These are phyloP conservation scores for Cyanoliseus patagonus DNA, from an alignment of 2,113 vertebrate genomes.

Conservation along the genomic window DNA sequence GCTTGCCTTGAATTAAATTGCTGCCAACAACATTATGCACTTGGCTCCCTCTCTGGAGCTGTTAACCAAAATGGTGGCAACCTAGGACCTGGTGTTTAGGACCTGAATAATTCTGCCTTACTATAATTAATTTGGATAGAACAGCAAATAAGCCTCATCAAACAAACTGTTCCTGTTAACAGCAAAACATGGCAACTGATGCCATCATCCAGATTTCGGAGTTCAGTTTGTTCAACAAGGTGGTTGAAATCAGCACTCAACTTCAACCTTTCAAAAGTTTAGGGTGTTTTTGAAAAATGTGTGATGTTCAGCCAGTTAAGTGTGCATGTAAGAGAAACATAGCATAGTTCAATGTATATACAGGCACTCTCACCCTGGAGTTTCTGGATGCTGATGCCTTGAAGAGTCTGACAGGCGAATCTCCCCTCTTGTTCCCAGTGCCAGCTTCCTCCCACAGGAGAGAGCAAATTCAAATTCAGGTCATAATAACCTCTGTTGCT, in stretches of 20 bases:
- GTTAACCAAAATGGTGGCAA: neutral
- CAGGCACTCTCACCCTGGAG: neutral
- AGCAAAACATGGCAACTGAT: neutral
- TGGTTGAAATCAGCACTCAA: neutral
- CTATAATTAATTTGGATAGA: neutral
- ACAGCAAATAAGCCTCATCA: neutral
- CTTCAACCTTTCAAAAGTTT: neutral
- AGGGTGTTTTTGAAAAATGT: neutral
- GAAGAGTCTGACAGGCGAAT: neutral
- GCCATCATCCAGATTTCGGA: neutral
- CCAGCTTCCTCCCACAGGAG: neutral
- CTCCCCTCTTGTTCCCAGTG: neutral
- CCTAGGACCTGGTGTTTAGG: neutral
- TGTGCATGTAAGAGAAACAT: neutral
- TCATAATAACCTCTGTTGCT: neutral
- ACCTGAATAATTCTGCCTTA: neutral
- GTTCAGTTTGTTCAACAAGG: neutral
- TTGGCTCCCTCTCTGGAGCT: neutral
- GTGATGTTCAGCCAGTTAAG: neutral
- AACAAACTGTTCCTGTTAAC: neutral
- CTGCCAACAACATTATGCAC: neutral
- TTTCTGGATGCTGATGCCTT: neutral
- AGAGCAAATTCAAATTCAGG: neutral
- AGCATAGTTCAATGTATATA: neutral
- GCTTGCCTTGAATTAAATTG: neutral